Base-by-base conservation (phyloP, 2,888 invertebrate genomes). In the Pristionchus fissidentatus region DNA sequence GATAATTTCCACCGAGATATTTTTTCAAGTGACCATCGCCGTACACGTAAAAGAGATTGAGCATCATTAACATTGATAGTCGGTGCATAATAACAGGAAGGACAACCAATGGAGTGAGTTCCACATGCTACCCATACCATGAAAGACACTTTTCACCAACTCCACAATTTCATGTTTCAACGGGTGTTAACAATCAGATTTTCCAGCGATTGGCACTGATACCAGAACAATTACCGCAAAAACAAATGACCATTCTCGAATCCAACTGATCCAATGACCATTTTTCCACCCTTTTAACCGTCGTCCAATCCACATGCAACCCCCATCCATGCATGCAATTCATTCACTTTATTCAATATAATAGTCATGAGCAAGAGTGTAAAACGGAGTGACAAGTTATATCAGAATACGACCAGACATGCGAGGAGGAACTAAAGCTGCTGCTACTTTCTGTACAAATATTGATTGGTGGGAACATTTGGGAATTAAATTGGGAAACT, bases 391-490 rank as follows among this genome's bases (percentile, higher is more conserved):
- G 43, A n/a, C n/a, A n/a, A n/a, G n/a, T n/a, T n/a, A 70, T 41
- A 70, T n/a, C 38, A 26, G 70, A n/a, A 35, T 26, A 26, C 70
- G 41, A 41, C 70, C 41, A 41, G 70, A 70, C 70, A 70, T 70
- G 70, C 70, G 19, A n/a, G n/a, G n/a, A n/a, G n/a, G 66, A 41
- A 70, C 70, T 70, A 70, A 70, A 70, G 70, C 70, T 41, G 26
- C 2, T 1, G 70, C 70, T 41, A 41, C 2, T 1, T 15, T 43
- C 8, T 66, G 70, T 70, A 70, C 70, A 70, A 41, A 70, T 10
- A 70, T 15, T 26, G 1, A 38, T 41, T n/a, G 26, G 1, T 8
- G 13, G 26, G n/a, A 43, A 8, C 26, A 22, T 38, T 32, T 29
- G 13, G 5, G 38, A 38, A 22, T 7, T 1, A 35, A 66, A 66